Evolutionary conservation across 2,113 vertebrate species (phyloP).

Genomic region (Onychostruthus taczanowskii): DNA sequence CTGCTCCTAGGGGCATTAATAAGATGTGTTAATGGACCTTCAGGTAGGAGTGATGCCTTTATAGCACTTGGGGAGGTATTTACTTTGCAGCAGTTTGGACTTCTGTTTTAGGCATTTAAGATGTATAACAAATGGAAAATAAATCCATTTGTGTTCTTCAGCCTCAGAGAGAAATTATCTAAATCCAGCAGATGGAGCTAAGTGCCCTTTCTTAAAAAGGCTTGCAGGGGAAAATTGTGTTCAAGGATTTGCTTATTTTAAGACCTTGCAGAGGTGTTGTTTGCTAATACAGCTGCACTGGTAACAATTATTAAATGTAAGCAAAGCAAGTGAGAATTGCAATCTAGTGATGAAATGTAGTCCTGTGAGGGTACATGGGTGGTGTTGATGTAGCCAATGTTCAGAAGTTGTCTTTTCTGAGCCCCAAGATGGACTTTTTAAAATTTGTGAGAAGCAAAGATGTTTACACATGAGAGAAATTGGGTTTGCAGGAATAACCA

Average conservation of each 20-base stretch:
- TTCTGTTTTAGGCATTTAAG: not conserved
- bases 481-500: not conserved
- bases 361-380: not conserved
- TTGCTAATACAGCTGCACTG: not conserved
- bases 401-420: not conserved
- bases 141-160: not conserved
- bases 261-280: not conserved
- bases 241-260: not conserved
- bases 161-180: not conserved
- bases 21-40: not conserved
- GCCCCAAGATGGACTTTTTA: not conserved
- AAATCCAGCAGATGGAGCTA: conserved; percentile 6
- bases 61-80: not conserved
- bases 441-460: not conserved
- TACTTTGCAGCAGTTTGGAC: not conserved
- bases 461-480: not conserved
- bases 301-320: not conserved
- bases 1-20: not conserved
- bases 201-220: not conserved
- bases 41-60: not conserved
- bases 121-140: not conserved
- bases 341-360: not conserved
- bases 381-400: not conserved
- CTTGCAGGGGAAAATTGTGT: not conserved
- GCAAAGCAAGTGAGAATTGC: not conserved